Base-by-base conservation (phyloP, 2,113 vertebrate genomes). In the Cynocephalus volans region DNA sequence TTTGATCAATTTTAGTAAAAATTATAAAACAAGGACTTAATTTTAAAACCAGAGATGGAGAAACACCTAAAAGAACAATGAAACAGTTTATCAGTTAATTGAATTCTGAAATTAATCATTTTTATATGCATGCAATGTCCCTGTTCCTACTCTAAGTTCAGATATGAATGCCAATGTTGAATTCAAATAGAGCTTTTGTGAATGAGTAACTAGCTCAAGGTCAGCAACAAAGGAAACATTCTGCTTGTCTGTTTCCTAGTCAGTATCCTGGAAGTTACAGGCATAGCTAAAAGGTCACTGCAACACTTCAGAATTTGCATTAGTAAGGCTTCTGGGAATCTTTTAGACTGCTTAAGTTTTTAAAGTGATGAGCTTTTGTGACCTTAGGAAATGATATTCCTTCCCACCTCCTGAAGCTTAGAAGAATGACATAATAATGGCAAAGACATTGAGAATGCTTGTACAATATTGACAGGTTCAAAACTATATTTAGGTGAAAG, bases 51-150 rank as follows among this genome's bases (percentile, higher is more conserved):
- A 87, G 82, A 96, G 31, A 88, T 33, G 76, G 21, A 90, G 60
- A 93, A 97, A 79, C 19, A 96, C 41, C 21, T 60, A 86, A 91
- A 95, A 96, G 64, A 95, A 96, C 75, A 97, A 98, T 88, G 52
- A 79, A 70, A 89, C 14, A 82, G 75, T 88, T 96, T 97, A 92
- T 97, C 92, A 95, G 95, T 96, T 97, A 98, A 98, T 96, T 98
- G 70, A 96, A 92, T 96, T 96, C 80, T 93, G 52, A 97, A 97
- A 96, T 96, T 92, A 90, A 92, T 92, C 76, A 95, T 91, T 93
- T 98, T 94, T 77, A 90, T 88, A 97, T 96, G 92, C 94, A 95
- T 73, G 11, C 26, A 62, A 36, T 88, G 76, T 97, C 45, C 17
- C 60, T 87, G 8, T 89, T 96, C 24, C 83, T 95, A 92, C 41